These are phyloP conservation scores for Limnodromus scolopaceus DNA, from an alignment of 2,797 vertebrate species.

Conservation along the genomic window DNA sequence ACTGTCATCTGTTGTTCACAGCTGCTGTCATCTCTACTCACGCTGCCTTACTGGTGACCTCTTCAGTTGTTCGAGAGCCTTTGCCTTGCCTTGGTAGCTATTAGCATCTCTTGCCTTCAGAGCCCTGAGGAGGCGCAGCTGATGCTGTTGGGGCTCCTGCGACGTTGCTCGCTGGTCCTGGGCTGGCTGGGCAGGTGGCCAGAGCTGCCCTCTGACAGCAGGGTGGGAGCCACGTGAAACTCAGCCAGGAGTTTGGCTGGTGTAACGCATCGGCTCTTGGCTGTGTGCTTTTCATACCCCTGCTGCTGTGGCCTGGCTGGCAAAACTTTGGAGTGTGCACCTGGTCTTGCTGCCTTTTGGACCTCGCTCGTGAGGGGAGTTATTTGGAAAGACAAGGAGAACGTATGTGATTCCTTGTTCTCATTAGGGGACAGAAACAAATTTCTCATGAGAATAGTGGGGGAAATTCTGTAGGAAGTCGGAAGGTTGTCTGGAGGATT, in stretches of 20 bases:
- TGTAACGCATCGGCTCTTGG: neutral
- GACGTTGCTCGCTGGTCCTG: neutral
- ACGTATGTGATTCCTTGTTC: neutral
- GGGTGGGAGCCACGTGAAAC: neutral
- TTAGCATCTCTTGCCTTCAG: neutral
- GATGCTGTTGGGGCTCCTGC: accelerated
- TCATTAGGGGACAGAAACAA: neutral
- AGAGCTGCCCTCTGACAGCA: neutral
- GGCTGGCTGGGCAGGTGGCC: neutral
- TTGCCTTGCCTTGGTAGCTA: neutral
- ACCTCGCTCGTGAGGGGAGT: neutral
- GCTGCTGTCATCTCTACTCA: neutral
- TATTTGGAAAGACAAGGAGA: neutral
- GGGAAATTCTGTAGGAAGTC: neutral
- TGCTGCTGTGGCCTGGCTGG: neutral
- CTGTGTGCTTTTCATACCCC: neutral
- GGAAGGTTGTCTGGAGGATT: neutral
- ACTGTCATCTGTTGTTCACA: neutral
- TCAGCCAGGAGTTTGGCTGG: neutral
- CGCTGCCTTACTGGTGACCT: neutral
- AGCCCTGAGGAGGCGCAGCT: accelerated
- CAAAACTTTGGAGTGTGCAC: neutral
- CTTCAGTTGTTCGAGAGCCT: neutral
- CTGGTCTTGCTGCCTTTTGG: neutral
- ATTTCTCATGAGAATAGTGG: neutral